Percentiles rank a stretch among this genome's conserved stretches.
Conservation (phyloP, 1,140 invertebrate species). For the Euglossa dilemma region DNA sequence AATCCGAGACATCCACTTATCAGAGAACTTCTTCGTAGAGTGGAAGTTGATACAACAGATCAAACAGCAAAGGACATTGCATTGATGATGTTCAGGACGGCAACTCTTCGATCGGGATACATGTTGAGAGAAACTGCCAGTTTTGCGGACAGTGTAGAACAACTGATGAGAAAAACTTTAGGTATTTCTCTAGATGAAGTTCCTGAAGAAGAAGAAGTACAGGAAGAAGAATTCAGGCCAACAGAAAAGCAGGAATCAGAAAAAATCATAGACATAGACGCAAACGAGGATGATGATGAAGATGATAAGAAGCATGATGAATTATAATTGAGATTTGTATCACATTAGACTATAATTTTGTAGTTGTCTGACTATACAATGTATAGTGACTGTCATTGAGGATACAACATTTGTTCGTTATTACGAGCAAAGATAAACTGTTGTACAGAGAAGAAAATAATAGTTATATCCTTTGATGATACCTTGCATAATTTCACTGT, state of each 20-base stretch:
- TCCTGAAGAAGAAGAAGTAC: conserved; percentile 84
- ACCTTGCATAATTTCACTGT: conserved; percentile 8
- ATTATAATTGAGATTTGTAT: conserved; percentile 63
- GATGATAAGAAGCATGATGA: conserved; percentile 76
- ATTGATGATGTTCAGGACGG: conserved; percentile 95
- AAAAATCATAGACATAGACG: conserved; percentile 81
- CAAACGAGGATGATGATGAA: conserved; percentile 79
- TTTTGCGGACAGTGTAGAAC: conserved; percentile 94
- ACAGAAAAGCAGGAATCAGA: conserved; percentile 78
- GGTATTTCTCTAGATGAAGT: conserved; percentile 91
- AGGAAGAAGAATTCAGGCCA: conserved; percentile 79
- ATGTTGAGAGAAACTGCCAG: conserved; percentile 92
- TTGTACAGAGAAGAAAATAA: conserved; percentile 19
- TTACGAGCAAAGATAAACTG: conserved; percentile 6
- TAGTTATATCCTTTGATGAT: conserved; percentile 16
- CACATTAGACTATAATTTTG: conserved; percentile 38
- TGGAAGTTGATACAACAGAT: conserved; percentile 92
- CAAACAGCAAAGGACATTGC: conserved; percentile 93
- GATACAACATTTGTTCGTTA: background rate
- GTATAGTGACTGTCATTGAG: conserved; percentile 54
- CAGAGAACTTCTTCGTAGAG: conserved; percentile 92
- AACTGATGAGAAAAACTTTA: conserved; percentile 91
- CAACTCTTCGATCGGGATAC: conserved; percentile 95
- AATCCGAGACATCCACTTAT: conserved; percentile 99
- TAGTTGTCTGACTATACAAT: conserved; percentile 60